Evolutionary conservation across 1,140 invertebrate species (phyloP).

Genomic region (Zophobas morio): DNA sequence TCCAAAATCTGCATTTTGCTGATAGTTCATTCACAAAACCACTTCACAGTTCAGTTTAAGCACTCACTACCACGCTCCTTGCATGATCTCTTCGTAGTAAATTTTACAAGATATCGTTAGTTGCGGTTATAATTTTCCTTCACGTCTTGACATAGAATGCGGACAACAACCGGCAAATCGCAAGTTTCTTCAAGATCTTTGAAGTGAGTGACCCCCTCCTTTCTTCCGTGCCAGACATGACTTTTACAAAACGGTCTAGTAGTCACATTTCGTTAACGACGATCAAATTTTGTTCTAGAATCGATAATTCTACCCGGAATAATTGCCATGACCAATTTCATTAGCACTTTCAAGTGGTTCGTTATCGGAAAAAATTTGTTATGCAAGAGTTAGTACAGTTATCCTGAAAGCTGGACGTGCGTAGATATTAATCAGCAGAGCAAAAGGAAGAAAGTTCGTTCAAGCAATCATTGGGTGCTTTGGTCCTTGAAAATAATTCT

Average conservation of each 20-base stretch:
- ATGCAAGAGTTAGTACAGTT: neutral
- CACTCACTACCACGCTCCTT: neutral
- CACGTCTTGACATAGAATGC: slow-evolving; percentile 42
- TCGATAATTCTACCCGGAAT: slow-evolving; percentile 12
- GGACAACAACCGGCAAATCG: slow-evolving; percentile 56
- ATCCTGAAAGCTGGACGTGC: slow-evolving; percentile 9
- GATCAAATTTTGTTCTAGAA: slow-evolving; percentile 20
- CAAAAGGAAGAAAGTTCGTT: too few relatives aligned
- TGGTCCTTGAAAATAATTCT: neutral
- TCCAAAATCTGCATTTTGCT: slow-evolving; percentile 63
- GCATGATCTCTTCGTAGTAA: slow-evolving; percentile 8
- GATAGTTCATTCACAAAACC: neutral
- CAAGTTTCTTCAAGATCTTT: slow-evolving; percentile 45
- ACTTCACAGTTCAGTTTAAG: neutral
- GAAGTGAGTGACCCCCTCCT: slow-evolving; percentile 50
- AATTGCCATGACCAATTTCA: slow-evolving; percentile 21
- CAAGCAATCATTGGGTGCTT: neutral
- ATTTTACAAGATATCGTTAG: slow-evolving; percentile 15
- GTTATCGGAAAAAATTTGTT: slow-evolving; percentile 16
- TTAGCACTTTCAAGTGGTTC: slow-evolving; percentile 26
- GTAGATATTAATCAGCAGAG: neutral
- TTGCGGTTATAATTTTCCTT: slow-evolving; percentile 29
- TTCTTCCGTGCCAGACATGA: slow-evolving; percentile 15
- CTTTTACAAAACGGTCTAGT: slow-evolving; percentile 36
- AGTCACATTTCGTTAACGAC: slow-evolving; percentile 12